Evolutionary conservation across 2,888 invertebrate species (phyloP).

Genomic region (Pheosia gnoma): DNA sequence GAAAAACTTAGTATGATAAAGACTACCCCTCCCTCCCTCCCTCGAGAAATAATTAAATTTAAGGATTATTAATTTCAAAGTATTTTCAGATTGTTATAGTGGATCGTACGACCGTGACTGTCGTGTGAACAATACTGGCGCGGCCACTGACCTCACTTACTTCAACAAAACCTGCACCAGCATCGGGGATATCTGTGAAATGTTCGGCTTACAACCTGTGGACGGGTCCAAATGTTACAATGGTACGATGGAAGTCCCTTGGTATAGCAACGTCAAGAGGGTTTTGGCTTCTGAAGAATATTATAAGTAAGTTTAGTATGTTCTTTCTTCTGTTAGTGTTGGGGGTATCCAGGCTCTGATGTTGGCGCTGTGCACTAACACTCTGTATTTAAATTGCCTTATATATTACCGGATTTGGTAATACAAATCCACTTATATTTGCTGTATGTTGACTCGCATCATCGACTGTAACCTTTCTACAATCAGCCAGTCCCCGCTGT

Average conservation of each 20-base stretch:
- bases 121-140: constrained; percentile 61
- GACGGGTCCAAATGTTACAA: constrained; percentile 78
- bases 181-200: constrained; percentile 78
- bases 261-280: constrained; percentile 81
- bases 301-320: constrained; percentile 83
- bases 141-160: constrained; percentile 72
- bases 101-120: constrained; percentile 85
- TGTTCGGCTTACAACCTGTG: constrained; percentile 61
- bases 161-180: constrained; percentile 78
- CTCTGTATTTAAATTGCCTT: no score
- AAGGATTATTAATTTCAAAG: no score
- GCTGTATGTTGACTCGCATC: not conserved
- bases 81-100: constrained; percentile 85
- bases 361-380: no score
- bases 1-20: no score
- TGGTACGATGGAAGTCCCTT: constrained; percentile 57
- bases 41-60: no score
- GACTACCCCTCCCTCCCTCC: no score
- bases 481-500: constrained; percentile 12
- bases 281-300: constrained; percentile 86
- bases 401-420: no score
- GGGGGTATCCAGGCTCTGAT: no score
- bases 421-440: not conserved
- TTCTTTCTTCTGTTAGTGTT: no score
- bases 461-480: constrained; percentile 10